Evolutionary conservation across 2,113 vertebrate species (phyloP).

Genomic region (Podocnemis expansa): DNA sequence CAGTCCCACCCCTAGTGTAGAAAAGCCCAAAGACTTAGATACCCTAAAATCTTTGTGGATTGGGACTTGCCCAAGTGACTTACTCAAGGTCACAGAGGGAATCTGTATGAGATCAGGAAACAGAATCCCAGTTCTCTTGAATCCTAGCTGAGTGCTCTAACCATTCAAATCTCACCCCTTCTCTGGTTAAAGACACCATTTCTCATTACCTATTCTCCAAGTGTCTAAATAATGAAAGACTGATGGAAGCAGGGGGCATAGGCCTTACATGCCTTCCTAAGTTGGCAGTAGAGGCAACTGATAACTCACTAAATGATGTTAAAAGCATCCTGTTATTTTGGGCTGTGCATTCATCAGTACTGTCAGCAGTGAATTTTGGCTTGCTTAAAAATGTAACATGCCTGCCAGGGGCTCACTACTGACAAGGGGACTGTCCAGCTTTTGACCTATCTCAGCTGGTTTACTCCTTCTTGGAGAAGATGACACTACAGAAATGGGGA

Average conservation of each 20-base stretch:
- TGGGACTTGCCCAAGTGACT: neutral
- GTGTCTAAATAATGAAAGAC: neutral
- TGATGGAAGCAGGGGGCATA: neutral
- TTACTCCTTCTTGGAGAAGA: neutral
- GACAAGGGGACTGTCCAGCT: neutral
- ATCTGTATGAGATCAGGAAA: rapidly evolving
- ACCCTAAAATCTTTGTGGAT: neutral
- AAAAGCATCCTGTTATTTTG: neutral
- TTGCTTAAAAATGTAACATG: neutral
- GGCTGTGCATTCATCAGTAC: neutral
- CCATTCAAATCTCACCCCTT: rapidly evolving
- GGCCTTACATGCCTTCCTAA: neutral
- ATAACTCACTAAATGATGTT: neutral
- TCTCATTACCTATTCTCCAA: rapidly evolving
- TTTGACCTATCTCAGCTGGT: neutral
- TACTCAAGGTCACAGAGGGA: neutral
- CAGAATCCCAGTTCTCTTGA: neutral
- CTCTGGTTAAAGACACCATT: neutral
- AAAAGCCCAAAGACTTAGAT: neutral
- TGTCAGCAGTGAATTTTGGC: neutral
- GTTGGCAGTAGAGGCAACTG: too few species aligned
- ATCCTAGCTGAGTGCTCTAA: neutral
- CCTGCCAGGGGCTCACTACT: neutral
- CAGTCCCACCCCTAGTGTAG: too few species aligned
- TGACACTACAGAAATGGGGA: neutral